phyloP scores from a whole-genome alignment of 2,113 vertebrate species.

The Lipophrys pholis region DNA sequence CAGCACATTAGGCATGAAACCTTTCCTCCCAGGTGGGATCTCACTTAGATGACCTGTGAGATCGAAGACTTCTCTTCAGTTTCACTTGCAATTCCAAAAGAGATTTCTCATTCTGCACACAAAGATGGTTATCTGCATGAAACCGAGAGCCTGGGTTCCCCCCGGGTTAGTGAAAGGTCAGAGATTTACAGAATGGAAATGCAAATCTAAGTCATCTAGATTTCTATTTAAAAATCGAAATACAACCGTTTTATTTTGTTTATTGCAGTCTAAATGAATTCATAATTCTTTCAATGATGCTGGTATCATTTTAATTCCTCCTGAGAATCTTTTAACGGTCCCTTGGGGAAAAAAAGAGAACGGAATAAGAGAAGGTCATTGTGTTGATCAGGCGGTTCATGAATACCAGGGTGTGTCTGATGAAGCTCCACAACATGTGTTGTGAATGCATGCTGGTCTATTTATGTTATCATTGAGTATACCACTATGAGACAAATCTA shows the following conservation, averaged over 20 bases:
- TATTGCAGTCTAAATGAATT: background rate
- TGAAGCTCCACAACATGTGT: slow-evolving; percentile 41
- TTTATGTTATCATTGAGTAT: slow-evolving; percentile 35
- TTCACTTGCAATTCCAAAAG: slow-evolving; percentile 29
- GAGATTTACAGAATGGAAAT: background rate
- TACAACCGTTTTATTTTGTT: background rate
- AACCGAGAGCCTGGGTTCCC: slow-evolving; percentile 1
- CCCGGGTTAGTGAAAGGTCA: background rate
- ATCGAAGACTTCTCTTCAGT: slow-evolving; percentile 13
- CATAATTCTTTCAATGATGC: too few relatives aligned
- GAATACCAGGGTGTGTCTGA: slow-evolving; percentile 52
- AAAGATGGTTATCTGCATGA: slow-evolving; percentile 17
- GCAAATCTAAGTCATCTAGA: background rate
- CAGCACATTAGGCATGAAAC: slow-evolving; percentile 25
- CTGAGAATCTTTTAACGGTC: too few relatives aligned
- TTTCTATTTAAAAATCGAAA: background rate
- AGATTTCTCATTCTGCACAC: slow-evolving; percentile 22
- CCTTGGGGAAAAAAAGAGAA: too few relatives aligned
- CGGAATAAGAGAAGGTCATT: slow-evolving; percentile 11
- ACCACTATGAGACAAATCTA: background rate
- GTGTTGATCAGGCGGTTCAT: slow-evolving; percentile 11
- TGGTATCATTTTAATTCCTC: too few relatives aligned
- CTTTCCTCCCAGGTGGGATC: slow-evolving; percentile 19
- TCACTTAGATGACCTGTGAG: slow-evolving; percentile 40
- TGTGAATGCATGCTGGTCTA: slow-evolving; percentile 60